These are phyloP conservation scores for Hipparchia semele DNA, from an alignment of 2,888 invertebrate genomes.

Conservation along the genomic window DNA sequence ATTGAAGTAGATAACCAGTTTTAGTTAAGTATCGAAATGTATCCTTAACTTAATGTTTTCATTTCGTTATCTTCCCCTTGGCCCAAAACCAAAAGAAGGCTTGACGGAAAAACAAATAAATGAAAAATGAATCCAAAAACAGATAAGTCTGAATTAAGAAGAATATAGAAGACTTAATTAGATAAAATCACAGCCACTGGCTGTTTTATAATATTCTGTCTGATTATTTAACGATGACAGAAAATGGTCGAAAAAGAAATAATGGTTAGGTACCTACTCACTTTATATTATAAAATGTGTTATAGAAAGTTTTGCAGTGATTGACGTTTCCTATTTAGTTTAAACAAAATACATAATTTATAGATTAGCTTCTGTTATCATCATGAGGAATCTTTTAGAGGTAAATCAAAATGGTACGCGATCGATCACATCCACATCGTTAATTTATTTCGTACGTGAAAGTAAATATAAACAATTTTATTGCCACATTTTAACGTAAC, in stretches of 20 bases:
- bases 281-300: too few relatives aligned
- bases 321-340: too few relatives aligned
- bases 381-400: background rate
- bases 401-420: background rate
- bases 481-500: slow-evolving; percentile 10
- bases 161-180: background rate
- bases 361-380: too few relatives aligned
- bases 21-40: background rate
- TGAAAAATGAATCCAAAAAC: background rate
- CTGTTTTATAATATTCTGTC: too few relatives aligned
- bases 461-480: background rate
- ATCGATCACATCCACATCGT: background rate
- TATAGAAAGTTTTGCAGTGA: too few relatives aligned
- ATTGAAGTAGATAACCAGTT: background rate
- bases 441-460: background rate
- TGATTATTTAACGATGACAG: too few relatives aligned
- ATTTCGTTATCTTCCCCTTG: background rate
- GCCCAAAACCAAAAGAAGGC: background rate
- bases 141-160: background rate
- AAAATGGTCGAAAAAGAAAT: too few relatives aligned
- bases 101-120: background rate
- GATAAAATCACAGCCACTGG: background rate
- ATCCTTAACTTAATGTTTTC: background rate
- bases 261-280: too few relatives aligned
- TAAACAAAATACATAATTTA: too few relatives aligned